Evolutionary conservation across 2,888 invertebrate species (phyloP).

Genomic region (Hipparchia sbordonii): DNA sequence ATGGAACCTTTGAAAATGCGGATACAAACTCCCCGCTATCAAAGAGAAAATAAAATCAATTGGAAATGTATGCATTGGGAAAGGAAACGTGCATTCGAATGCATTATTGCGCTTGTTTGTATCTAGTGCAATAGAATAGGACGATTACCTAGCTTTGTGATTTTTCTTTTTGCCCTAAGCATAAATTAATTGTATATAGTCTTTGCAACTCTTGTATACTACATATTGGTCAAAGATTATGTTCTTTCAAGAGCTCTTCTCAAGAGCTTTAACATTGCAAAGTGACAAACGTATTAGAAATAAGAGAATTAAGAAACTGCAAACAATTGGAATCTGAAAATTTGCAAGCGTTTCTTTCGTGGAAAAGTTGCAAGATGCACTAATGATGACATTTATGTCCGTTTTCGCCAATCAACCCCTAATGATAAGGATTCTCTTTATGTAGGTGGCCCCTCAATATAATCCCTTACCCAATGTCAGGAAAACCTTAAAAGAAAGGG

Average conservation of each 20-base stretch:
- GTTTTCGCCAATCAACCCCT: no score
- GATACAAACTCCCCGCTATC: conserved; percentile 13
- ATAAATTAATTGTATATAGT: not conserved
- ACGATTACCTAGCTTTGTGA: not conserved
- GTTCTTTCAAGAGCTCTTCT: not conserved
- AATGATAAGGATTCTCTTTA: no score
- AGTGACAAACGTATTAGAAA: no score
- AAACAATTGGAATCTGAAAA: no score
- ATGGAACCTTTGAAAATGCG: conserved; percentile 11
- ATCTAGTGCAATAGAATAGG: conserved; percentile 6
- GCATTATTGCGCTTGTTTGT: conserved; percentile 12
- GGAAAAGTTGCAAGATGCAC: no score
- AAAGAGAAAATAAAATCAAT: conserved; percentile 28
- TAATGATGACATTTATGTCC: no score
- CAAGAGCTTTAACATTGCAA: no score
- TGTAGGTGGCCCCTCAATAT: no score
- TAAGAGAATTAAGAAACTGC: no score
- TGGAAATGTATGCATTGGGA: conserved; percentile 30
- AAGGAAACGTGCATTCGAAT: conserved; percentile 19
- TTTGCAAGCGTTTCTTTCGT: no score
- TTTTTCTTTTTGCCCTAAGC: not conserved
- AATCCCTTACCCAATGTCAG: no score
- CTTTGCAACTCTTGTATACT: not conserved
- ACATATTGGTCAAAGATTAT: not conserved
- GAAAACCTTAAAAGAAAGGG: no score